These are phyloP conservation scores for Noctua comes DNA, from an alignment of 2,888 invertebrate species.

Conservation along the genomic window DNA sequence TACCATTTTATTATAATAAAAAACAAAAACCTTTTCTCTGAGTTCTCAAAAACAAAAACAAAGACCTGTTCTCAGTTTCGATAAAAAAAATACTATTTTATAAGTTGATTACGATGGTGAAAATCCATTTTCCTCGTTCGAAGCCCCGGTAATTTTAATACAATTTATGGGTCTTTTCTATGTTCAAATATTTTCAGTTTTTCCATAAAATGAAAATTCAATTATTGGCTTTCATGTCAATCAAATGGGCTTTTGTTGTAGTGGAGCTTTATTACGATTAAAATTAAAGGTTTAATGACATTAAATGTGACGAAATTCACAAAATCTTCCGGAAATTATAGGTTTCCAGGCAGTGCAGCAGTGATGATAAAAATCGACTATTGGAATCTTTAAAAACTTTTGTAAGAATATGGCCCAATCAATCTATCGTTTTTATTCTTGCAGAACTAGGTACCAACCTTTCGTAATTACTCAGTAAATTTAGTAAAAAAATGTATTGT, in stretches of 20 bases:
- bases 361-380: neutral
- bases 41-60: too few species aligned
- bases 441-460: neutral
- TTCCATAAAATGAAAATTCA: neutral
- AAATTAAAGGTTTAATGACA: neutral
- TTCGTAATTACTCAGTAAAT: neutral
- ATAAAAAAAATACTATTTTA: neutral
- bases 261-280: neutral
- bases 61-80: neutral
- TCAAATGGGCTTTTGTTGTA: neutral
- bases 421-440: neutral
- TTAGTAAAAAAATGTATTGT: neutral
- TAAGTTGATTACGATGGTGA: constrained; percentile 8
- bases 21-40: neutral
- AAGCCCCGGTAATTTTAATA: constrained; percentile 15
- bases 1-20: neutral
- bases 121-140: constrained; percentile 9
- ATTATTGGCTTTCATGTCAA: constrained; percentile 5
- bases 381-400: neutral
- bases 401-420: neutral
- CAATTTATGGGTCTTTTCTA: constrained; percentile 8
- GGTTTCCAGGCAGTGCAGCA: neutral
- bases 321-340: neutral
- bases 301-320: neutral
- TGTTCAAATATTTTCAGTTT: constrained; percentile 14